Evolutionary conservation across 2,888 invertebrate species (phyloP), one percentile per base, ranked within the genome.

Genomic region (Eristalis intricaria): DNA sequence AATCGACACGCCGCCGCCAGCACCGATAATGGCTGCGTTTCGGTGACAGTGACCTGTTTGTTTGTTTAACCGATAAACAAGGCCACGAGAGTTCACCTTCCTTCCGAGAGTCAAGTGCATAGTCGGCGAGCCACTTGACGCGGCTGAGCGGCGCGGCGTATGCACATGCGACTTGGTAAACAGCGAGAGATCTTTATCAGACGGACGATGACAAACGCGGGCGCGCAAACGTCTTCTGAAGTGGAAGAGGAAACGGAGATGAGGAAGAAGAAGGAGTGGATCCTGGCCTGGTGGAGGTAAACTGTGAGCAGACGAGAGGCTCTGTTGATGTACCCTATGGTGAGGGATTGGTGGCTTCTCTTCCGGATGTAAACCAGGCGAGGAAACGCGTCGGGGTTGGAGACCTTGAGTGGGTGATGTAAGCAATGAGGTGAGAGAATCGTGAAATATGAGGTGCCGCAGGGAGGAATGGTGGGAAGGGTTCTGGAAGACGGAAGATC

Each of bases 101-200:
- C 50, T 50, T 19, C 50, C 50, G 50, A 50, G 19, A 50, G 50
- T 50, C 50, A 50, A 50, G 50, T 38, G 38, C 38, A 38, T 2
- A 4, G 32, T 32, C 38, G 19, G 50, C 19, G 50, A 61, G 26
- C 65, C 77, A 78, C 78, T 82, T 86, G 65, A 75, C 74, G 77
- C 50, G 32, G 64, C 77, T 60, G 58, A 19, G 40, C 43, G 43
- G 40, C 13, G 40, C 43, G 43, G 43, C 7, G 19, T 19, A 50
- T 19, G 19, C 50, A 50, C 22, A 58, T 19, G 29, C 50, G 69
- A 58, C 23, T 58, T 15, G 63, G 70, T 75, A 86, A 79, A 86
- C 70, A 86, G 26, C 23, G 70, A 65, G 70, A 65, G 82, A 75
- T 74, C 75, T 83, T 86, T 79, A 82, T 82, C 82, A 64, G 78